These are phyloP conservation scores for Encarsia formosa DNA, from an alignment of 2,888 invertebrate genomes.

Conservation along the genomic window DNA sequence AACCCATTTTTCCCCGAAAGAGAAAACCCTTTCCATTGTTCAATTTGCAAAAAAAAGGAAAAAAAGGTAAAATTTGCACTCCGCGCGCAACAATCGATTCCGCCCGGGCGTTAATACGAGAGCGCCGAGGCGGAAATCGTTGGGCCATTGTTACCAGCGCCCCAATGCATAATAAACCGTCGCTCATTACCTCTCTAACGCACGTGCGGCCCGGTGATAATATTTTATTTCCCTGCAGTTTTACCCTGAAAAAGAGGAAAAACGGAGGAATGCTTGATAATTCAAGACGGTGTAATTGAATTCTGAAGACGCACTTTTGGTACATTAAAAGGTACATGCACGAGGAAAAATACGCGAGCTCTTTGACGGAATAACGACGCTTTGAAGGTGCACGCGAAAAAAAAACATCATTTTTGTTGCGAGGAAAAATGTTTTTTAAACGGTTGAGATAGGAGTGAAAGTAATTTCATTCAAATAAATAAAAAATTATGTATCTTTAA, in stretches of 20 bases:
- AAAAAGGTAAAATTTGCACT: no score
- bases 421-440: no score
- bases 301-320: conserved; percentile 11
- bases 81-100: no score
- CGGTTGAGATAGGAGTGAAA: no score
- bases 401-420: no score
- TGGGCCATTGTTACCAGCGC: conserved; percentile 8
- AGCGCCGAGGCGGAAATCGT: not conserved
- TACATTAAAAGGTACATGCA: not conserved
- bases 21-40: no score
- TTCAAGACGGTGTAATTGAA: conserved; percentile 26
- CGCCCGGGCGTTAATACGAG: no score
- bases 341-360: not conserved
- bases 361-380: not conserved
- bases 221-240: conserved; percentile 20
- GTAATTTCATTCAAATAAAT: no score
- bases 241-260: not conserved
- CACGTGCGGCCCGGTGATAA: not conserved
- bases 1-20: not conserved
- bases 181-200: conserved; percentile 1
- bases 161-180: conserved; percentile 17
- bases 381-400: no score
- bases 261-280: conserved; percentile 13
- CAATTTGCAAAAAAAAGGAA: no score
- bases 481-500: no score